phyloP scores from a whole-genome alignment of 2,113 vertebrate species.

The Colius striatus region DNA sequence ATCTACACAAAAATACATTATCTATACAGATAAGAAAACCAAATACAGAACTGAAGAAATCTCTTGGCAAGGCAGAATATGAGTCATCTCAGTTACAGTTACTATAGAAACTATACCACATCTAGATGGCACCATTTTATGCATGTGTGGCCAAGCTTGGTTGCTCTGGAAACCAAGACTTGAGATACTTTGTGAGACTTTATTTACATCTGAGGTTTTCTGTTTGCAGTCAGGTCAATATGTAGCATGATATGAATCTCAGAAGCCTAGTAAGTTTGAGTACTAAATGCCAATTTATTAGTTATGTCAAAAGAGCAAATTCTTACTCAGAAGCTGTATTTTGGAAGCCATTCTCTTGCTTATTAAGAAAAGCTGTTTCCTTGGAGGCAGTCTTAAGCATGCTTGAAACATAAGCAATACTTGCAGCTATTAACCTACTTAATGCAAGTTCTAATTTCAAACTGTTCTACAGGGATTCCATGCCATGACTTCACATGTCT shows the following conservation, averaged over 20 bases:
- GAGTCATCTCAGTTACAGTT: slow-evolving; percentile 46
- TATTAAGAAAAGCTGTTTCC: background rate
- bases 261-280: background rate
- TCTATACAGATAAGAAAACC: slow-evolving; percentile 16
- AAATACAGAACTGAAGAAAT: slow-evolving; percentile 1
- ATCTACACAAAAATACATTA: background rate
- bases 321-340: background rate
- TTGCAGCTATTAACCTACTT: slow-evolving; percentile 54
- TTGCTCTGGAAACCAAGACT: slow-evolving; percentile 65
- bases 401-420: background rate
- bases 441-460: slow-evolving; percentile 33
- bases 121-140: background rate
- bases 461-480: slow-evolving; percentile 37
- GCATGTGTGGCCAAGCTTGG: background rate
- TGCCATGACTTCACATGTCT: background rate
- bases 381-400: background rate
- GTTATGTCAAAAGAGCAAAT: background rate
- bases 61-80: background rate
- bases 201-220: slow-evolving; percentile 37
- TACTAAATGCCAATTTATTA: background rate
- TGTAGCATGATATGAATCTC: background rate
- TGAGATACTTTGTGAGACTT: background rate
- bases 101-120: slow-evolving; percentile 57
- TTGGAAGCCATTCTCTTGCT: slow-evolving; percentile 27
- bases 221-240: background rate